These are phyloP conservation scores for Patiria miniata DNA, from an alignment of 35 echinoderm and acorn worm genomes.

Conservation along the genomic window DNA sequence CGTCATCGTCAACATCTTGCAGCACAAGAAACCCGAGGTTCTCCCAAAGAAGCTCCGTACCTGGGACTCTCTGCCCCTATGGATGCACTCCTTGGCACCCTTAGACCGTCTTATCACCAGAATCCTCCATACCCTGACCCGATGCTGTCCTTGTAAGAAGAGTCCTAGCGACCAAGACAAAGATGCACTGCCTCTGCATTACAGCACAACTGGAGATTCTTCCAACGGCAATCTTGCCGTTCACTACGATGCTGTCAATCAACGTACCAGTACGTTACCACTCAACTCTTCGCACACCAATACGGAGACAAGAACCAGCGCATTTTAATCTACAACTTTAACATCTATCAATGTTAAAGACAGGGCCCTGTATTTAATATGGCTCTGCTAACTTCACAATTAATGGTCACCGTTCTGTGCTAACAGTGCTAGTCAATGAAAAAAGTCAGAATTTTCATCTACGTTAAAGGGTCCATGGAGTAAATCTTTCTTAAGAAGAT, in stretches of 20 bases:
- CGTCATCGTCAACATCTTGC: conserved; percentile 72
- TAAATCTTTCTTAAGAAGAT: too few relatives aligned
- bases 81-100: conserved; percentile 74
- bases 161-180: conserved; percentile 19
- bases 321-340: too few relatives aligned
- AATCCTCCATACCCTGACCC: neutral
- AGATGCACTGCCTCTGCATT: conserved; percentile 26
- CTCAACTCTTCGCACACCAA: neutral
- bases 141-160: conserved; percentile 46
- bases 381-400: too few relatives aligned
- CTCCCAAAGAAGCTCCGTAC: conserved; percentile 56
- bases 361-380: too few relatives aligned
- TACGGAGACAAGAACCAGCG: neutral
- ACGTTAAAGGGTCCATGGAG: too few relatives aligned
- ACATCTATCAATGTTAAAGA: too few relatives aligned
- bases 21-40: conserved; percentile 53
- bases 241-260: conserved; percentile 42
- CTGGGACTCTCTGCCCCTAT: conserved; percentile 83
- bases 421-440: too few relatives aligned
- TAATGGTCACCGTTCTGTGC: too few relatives aligned
- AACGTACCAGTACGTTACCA: conserved; percentile 38
- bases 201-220: conserved; percentile 10
- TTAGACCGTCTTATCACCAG: conserved; percentile 54
- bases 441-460: too few relatives aligned
- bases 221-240: conserved; percentile 28